Evolutionary conservation across 2,888 invertebrate genomes (phyloP).

Genomic region (Melieria crassipennis): DNA sequence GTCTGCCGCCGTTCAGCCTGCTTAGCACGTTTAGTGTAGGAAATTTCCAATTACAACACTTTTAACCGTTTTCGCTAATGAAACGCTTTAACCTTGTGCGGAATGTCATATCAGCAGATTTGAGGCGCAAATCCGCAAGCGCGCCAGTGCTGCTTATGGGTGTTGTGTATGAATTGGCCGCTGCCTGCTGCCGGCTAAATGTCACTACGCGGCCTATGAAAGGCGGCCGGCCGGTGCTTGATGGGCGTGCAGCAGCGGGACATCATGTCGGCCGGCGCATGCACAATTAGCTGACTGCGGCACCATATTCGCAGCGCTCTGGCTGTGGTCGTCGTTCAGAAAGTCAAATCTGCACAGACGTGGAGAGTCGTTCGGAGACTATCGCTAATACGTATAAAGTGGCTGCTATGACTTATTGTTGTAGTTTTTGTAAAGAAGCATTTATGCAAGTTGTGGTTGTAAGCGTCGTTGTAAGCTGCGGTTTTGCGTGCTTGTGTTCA

Average conservation of each 20-base stretch:
- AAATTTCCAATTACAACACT: neutral
- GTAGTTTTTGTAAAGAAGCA: no score
- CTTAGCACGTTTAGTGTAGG: no score
- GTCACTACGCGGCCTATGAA: neutral
- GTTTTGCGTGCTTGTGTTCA: no score
- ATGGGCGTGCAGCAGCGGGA: constrained; percentile 27
- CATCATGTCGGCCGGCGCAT: constrained; percentile 19
- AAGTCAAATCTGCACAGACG: no score
- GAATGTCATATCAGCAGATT: constrained; percentile 14
- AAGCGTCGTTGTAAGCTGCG: no score
- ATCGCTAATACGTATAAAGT: no score
- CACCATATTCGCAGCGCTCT: neutral
- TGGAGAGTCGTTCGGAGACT: no score
- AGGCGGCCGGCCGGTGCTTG: neutral
- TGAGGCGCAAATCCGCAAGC: neutral
- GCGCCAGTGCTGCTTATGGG: neutral
- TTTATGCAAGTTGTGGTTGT: no score
- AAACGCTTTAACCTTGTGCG: constrained; percentile 32
- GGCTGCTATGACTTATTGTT: no score
- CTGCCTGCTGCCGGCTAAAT: neutral
- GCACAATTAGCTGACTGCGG: constrained; percentile 19
- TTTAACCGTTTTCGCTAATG: constrained; percentile 17
- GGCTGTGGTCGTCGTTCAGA: no score
- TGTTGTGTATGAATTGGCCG: neutral
- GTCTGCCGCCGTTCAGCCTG: no score